Evolutionary conservation across 2,113 vertebrate species (phyloP).

Genomic region (Holacanthus passer): DNA sequence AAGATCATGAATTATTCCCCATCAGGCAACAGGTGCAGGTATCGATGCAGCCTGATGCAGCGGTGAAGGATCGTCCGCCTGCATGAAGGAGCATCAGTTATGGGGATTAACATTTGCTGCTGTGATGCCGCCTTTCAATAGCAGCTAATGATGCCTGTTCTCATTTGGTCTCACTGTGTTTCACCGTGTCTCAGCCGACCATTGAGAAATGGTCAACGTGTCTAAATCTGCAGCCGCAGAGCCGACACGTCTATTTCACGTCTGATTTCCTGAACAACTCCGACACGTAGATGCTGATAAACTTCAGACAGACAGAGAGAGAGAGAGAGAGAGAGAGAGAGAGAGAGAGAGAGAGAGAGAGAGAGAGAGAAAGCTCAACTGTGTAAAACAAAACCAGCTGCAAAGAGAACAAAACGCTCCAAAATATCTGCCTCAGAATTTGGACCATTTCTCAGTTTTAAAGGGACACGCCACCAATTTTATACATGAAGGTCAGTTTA

Average conservation of each 20-base stretch:
- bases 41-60: constrained; percentile 60
- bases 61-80: constrained; percentile 56
- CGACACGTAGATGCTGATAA: too few species aligned
- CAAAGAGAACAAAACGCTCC: neutral
- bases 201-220: neutral
- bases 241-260: neutral
- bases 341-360: too few species aligned
- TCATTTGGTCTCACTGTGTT: constrained; percentile 21
- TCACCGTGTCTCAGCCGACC: constrained; percentile 22
- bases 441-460: neutral
- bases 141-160: constrained; percentile 12
- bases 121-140: constrained; percentile 36
- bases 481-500: neutral
- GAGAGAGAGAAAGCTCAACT: constrained; percentile 23
- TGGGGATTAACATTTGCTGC: constrained; percentile 59
- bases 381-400: constrained; percentile 21
- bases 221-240: neutral
- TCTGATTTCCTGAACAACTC: constrained; percentile 15
- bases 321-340: too few species aligned
- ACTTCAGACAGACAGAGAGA: too few species aligned
- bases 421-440: neutral
- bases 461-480: neutral
- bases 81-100: constrained; percentile 59
- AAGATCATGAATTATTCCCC: constrained; percentile 61
- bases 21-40: constrained; percentile 33